Evolutionary conservation across 1,140 invertebrate species (phyloP).

Genomic region (Augochlora pura): DNA sequence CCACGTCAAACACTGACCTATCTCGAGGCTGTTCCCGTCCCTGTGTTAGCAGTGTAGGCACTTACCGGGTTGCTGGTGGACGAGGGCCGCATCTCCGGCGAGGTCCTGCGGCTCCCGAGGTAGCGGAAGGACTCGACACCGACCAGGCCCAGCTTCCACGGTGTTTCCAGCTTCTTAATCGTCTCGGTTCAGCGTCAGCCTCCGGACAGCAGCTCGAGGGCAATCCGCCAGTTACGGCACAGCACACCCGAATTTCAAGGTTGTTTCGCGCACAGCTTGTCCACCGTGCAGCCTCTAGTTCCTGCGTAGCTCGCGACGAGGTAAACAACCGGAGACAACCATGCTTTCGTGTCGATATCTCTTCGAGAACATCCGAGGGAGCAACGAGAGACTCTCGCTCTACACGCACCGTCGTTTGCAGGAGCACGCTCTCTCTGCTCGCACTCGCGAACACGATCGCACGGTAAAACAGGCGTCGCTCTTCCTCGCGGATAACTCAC

Average conservation of each 20-base stretch:
- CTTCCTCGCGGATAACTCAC: constrained; percentile 11
- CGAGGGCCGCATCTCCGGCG: neutral
- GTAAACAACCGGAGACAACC: neutral
- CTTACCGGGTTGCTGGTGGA: constrained; percentile 1
- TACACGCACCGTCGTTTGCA: constrained; percentile 13
- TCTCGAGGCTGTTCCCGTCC: neutral
- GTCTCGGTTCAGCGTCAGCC: neutral
- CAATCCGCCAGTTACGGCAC: neutral
- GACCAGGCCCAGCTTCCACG: constrained; percentile 13
- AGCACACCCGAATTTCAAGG: neutral
- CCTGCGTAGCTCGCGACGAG: neutral
- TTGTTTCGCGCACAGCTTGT: neutral
- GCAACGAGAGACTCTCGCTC: neutral
- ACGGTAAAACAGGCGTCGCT: constrained; percentile 43
- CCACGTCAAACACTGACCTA: neutral
- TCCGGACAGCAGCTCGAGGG: neutral
- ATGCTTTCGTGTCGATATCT: constrained; percentile 7
- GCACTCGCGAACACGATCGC: constrained; percentile 21
- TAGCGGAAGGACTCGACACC: neutral
- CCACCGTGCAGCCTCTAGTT: neutral
- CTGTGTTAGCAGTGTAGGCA: neutral
- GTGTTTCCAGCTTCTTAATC: neutral
- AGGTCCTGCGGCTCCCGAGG: neutral
- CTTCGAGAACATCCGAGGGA: constrained; percentile 1
- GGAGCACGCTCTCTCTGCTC: constrained; percentile 30